phyloP scores from a whole-genome alignment of 2,113 vertebrate species.

The Melanerpes aurifrons region DNA sequence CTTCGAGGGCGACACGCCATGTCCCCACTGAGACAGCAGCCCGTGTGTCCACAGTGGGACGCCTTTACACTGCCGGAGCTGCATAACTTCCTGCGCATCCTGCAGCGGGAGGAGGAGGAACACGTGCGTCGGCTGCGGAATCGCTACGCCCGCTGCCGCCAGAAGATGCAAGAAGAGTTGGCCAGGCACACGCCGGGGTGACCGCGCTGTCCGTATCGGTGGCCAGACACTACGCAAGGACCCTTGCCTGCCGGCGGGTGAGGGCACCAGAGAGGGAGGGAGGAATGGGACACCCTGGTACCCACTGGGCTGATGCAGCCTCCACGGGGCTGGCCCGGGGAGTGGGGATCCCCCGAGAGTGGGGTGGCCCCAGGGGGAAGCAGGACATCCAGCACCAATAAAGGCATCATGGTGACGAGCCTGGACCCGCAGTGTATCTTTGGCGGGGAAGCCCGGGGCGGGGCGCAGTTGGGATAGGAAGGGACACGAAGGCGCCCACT shows the following conservation, averaged over 20 bases:
- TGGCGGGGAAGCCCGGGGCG: background rate
- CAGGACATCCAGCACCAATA: background rate
- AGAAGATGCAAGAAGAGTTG: slow-evolving; percentile 87
- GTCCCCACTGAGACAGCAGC: background rate
- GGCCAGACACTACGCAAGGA: background rate
- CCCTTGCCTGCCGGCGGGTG: background rate
- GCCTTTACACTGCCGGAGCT: slow-evolving; percentile 93
- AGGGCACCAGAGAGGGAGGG: background rate
- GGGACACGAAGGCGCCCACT: fast-evolving
- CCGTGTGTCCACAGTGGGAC: slow-evolving; percentile 83
- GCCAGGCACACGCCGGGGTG: slow-evolving; percentile 83
- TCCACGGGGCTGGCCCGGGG: slow-evolving; percentile 26
- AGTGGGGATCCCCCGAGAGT: background rate
- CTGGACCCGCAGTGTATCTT: background rate
- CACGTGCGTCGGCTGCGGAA: slow-evolving; percentile 88
- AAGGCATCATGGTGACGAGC: slow-evolving; percentile 14
- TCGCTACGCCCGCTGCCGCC: slow-evolving; percentile 85
- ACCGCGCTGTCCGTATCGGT: fast-evolving
- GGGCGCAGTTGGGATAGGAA: background rate
- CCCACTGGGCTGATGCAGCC: background rate
- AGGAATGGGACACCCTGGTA: background rate
- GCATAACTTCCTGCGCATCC: slow-evolving; percentile 91
- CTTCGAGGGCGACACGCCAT: fast-evolving
- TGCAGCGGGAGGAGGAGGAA: slow-evolving; percentile 93
- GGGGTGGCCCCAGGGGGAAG: background rate